Evolutionary conservation across 2,113 vertebrate genomes (phyloP), one percentile per base, ranked within the genome.

Genomic region (Sander vitreus): DNA sequence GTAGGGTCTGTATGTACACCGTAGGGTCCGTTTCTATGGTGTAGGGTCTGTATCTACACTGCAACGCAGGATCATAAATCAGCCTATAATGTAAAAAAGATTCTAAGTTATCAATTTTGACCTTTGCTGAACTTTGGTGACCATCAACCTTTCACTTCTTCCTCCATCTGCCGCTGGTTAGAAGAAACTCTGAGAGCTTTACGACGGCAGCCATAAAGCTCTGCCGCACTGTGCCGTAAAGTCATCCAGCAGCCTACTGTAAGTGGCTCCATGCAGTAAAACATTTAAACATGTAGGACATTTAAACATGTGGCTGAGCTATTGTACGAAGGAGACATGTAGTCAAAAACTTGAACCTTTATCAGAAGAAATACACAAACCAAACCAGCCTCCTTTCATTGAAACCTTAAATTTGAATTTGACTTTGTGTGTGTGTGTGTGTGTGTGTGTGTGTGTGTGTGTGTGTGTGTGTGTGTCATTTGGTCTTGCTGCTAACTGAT

Each of bases 401-500:
- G n/a, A n/a, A n/a, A 43, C 23, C 3, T 18, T 0, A 14, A 7
- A 10, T 25, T 48, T 48, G 2, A 48, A 66, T 18, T 14, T 12
- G 0, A 50, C 47, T 6, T 30, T 27, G 33, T 78, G 96, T 97
- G 59, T 55, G 72, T 75, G 60, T 50, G 76, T 63, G 15, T 71
- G 59, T 67, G 33, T 63, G 73, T 78, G 64, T 76, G 81, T 72
- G 78, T 70, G 84, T 65, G 53, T 81, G 83, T 66, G 76, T 71
- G 83, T 63, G 84, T 72, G 87, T 83, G 84, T 83, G 79, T 89
- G 86, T 95, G 95, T 85, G 96, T 97, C 96, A 97, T 94, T 85
- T 95, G 93, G 81, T 93, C 92, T 94, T 93, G 89, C 93, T 89
- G 96, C 96, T 96, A 97, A 95, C 96, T 95, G 96, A 97, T 97